Evolutionary conservation across 2,888 invertebrate genomes (phyloP).

Genomic region (Parnassius glacialis): DNA sequence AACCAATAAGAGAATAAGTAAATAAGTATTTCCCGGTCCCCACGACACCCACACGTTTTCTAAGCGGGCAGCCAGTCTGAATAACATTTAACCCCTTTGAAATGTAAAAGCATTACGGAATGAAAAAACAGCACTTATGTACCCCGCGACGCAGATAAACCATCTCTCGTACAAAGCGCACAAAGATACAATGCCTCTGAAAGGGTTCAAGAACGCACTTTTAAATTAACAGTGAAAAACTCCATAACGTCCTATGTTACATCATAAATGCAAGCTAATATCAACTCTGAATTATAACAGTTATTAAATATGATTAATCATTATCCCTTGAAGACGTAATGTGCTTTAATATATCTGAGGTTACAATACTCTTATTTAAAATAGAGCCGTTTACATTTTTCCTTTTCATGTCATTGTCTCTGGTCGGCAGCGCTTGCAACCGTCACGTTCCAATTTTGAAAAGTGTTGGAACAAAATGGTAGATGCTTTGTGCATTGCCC

Average conservation of each 20-base stretch:
- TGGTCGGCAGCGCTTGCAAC: slow-evolving; percentile 77
- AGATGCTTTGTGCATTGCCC: slow-evolving; percentile 71
- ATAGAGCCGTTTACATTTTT: slow-evolving; percentile 80
- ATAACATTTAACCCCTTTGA: slow-evolving; percentile 81
- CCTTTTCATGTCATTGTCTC: slow-evolving; percentile 81
- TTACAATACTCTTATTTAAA: slow-evolving; percentile 70
- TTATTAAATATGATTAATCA: slow-evolving; percentile 33
- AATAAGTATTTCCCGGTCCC: slow-evolving; percentile 52
- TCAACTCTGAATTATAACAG: slow-evolving; percentile 38
- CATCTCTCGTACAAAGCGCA: slow-evolving; percentile 80
- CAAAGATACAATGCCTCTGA: slow-evolving; percentile 82
- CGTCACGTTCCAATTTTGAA: slow-evolving; percentile 81
- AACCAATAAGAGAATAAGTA: slow-evolving; percentile 32
- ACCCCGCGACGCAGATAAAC: slow-evolving; percentile 79
- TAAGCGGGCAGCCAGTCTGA: slow-evolving; percentile 74
- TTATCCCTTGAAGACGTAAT: slow-evolving; percentile 44
- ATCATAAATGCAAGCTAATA: slow-evolving; percentile 42
- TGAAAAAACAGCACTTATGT: slow-evolving; percentile 82
- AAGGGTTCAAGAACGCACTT: slow-evolving; percentile 82
- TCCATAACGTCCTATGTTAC: slow-evolving; percentile 52
- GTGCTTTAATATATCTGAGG: slow-evolving; percentile 66
- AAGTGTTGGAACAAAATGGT: slow-evolving; percentile 81
- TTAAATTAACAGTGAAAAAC: slow-evolving; percentile 72
- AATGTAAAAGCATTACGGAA: slow-evolving; percentile 81
- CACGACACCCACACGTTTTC: slow-evolving; percentile 75